These are phyloP conservation scores for Xanthorhoe spadicearia DNA, from an alignment of 2,888 invertebrate genomes.

Conservation along the genomic window DNA sequence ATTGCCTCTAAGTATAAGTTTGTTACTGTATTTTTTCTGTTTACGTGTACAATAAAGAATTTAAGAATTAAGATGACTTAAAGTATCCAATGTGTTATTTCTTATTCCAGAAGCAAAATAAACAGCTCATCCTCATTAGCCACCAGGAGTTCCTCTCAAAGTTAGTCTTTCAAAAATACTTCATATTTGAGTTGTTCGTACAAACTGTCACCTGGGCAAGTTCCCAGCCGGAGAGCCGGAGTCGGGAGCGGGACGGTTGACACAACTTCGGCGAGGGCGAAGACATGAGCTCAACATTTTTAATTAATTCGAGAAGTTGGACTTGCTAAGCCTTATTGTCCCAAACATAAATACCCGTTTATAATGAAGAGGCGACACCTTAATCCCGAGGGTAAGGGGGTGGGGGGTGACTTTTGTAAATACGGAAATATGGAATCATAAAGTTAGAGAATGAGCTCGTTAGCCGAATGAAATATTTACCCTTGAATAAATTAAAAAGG, in stretches of 20 bases:
- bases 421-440: conserved; percentile 71
- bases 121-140: background rate
- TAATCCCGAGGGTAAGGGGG: conserved; percentile 33
- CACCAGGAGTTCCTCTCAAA: background rate
- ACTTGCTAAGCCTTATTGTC: conserved; percentile 46
- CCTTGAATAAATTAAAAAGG: conserved; percentile 62
- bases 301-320: conserved; percentile 75
- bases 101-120: background rate
- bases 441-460: conserved; percentile 68
- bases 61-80: no score
- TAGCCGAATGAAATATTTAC: conserved; percentile 64
- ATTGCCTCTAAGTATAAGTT: no score
- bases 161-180: background rate
- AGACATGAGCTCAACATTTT: conserved; percentile 61
- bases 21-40: no score
- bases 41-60: no score
- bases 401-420: conserved; percentile 62
- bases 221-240: background rate
- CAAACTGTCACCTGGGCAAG: conserved; percentile 1
- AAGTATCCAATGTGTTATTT: background rate
- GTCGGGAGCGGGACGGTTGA: conserved; percentile 38
- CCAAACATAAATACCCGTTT: conserved; percentile 60
- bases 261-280: conserved; percentile 41
- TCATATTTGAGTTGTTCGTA: conserved; percentile 3
- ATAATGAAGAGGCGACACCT: conserved; percentile 64